Evolutionary conservation across 2,797 vertebrate genomes (phyloP), one percentile per base, ranked within the genome.

Genomic region (Triplophysa bombifrons): DNA sequence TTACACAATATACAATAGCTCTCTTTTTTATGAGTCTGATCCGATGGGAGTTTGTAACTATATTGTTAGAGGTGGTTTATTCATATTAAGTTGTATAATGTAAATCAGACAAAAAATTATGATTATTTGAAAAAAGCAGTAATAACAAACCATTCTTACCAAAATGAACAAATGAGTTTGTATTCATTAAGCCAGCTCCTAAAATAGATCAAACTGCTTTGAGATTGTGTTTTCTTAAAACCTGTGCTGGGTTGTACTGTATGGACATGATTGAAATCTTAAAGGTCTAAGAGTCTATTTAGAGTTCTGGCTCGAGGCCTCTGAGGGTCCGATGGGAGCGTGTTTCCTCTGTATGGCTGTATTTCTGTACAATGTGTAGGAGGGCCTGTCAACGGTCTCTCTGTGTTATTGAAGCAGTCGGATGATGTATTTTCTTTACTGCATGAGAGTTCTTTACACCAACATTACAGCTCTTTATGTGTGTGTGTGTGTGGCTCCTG

Each of bases 401-500:
- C 63, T 75, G 61, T 44, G 8, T 66, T 66, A 44, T 51, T 48
- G 60, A 63, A 38, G 46, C 12, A 41, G 69, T n/a, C 65, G 44
- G n/a, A 67, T 80, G 14, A 82, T 71, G 86, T 79, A 70, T 84
- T 84, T 85, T 83, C 41, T 79, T 85, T 78, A 82, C 74, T 66
- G 80, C 83, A 83, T 66, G 66, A 64, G 46, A 80, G 34, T 44
- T 64, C 76, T 58, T 70, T 63, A 72, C 19, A 7, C 53, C 68
- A 38, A 81, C 83, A 84, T 60, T 67, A 64, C 20, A 55, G 55
- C 75, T 80, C 69, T 19, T 56, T 41, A 80, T 48, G 68, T 77
- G 65, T 70, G 83, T 58, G 25, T 58, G 25, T 83, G 81, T 79
- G 76, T 77, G 75, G 74, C 69, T 84, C 82, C 81, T 71, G 83